Evolutionary conservation across 2,113 vertebrate genomes (phyloP).

Genomic region (Muntiacus reevesi): DNA sequence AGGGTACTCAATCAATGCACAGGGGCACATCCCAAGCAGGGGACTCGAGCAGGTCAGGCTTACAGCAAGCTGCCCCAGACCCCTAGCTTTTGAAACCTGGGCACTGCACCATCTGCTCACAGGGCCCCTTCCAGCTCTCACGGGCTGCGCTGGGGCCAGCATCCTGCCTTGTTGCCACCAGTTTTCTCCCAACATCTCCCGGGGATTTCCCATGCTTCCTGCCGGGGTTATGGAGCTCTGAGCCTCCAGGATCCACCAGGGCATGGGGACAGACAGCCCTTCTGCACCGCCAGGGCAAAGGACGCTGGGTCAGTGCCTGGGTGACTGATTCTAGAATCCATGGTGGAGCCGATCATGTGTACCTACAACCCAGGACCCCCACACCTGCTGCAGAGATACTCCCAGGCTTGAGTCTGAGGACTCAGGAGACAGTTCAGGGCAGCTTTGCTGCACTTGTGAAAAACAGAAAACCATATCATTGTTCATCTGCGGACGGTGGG

Average conservation of each 20-base stretch:
- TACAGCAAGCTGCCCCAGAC: not conserved
- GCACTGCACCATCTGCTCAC: rapidly evolving
- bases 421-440: rapidly evolving
- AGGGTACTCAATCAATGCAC: rapidly evolving
- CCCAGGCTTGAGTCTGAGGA: not conserved
- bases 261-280: not conserved
- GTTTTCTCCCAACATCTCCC: not conserved
- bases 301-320: rapidly evolving
- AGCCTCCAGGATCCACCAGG: not conserved
- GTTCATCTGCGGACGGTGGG: rapidly evolving
- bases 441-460: not conserved
- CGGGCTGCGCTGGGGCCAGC: rapidly evolving
- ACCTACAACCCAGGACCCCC: rapidly evolving
- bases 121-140: not conserved
- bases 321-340: not conserved
- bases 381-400: rapidly evolving
- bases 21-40: not conserved
- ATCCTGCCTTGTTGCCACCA: rapidly evolving
- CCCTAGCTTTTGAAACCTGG: not conserved
- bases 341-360: rapidly evolving
- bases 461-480: not conserved
- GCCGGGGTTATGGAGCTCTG: rapidly evolving
- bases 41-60: too few relatives aligned
- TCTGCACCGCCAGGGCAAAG: not conserved
- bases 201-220: not conserved